Conservation (phyloP, 1,140 invertebrate species). For the Heliothis subflexa region DNA sequence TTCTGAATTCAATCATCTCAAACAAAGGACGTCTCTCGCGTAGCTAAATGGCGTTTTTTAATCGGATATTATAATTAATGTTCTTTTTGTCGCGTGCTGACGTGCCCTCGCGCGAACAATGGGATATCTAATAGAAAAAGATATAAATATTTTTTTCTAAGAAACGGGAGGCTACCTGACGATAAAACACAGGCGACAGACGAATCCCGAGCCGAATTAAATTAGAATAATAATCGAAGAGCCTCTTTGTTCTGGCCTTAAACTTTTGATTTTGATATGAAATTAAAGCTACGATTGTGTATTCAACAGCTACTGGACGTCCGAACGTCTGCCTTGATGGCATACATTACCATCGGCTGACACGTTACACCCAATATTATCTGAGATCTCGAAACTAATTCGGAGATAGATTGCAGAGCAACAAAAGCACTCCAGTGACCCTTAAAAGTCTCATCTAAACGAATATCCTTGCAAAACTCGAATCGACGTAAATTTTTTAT, state of each 20-base stretch:
- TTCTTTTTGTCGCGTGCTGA: constrained; percentile 86
- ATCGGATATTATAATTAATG: constrained; percentile 88
- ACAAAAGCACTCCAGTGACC: constrained; percentile 61
- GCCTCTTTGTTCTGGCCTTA: constrained; percentile 59
- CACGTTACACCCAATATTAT: background rate
- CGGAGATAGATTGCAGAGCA: constrained; percentile 29
- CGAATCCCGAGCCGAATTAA: constrained; percentile 71
- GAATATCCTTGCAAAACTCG: constrained; percentile 68
- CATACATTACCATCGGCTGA: constrained; percentile 9
- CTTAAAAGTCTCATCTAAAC: constrained; percentile 55
- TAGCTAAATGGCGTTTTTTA: constrained; percentile 86
- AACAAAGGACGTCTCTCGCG: constrained; percentile 80
- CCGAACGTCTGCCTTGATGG: constrained; percentile 25
- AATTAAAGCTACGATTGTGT: constrained; percentile 50
- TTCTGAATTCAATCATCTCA: constrained; percentile 84
- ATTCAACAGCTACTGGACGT: constrained; percentile 41
- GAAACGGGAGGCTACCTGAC: constrained; percentile 82
- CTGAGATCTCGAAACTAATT: constrained; percentile 2
- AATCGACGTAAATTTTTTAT: constrained; percentile 82
- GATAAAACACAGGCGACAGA: constrained; percentile 80
- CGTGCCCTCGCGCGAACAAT: constrained; percentile 83
- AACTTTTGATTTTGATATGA: constrained; percentile 54
- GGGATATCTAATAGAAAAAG: constrained; percentile 83
- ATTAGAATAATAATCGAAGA: constrained; percentile 70
- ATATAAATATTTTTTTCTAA: constrained; percentile 84